Percentiles rank a stretch among this genome's conserved stretches.
Evolutionary conservation across 2,113 vertebrate species (phyloP).

Genomic region (Clarias gariepinus): DNA sequence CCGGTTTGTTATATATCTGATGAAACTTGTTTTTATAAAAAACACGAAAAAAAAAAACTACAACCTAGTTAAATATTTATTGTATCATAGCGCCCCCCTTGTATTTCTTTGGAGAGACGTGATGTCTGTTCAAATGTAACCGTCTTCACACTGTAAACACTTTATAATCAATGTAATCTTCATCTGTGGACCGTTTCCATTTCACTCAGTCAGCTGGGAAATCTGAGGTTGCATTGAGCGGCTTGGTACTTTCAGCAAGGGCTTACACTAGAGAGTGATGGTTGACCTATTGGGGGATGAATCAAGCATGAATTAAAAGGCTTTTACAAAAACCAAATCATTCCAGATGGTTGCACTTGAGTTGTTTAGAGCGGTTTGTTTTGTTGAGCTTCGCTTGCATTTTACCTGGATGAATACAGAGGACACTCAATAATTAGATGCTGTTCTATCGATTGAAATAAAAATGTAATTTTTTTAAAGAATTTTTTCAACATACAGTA

Average conservation of each 20-base stretch:
- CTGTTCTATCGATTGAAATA: background rate
- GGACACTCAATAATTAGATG: background rate
- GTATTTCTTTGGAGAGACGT: background rate
- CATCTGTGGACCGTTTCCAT: conserved; percentile 22
- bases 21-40: background rate
- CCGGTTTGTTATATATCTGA: background rate
- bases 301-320: conserved; percentile 46
- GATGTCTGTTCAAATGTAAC: conserved; percentile 18
- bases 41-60: no score
- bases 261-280: conserved; percentile 34
- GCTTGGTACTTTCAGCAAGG: conserved; percentile 36
- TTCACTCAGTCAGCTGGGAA: conserved; percentile 26
- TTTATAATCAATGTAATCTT: conserved; percentile 42
- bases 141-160: conserved; percentile 20
- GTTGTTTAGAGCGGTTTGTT: background rate
- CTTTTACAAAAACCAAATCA: conserved; percentile 23
- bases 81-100: no score
- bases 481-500: background rate
- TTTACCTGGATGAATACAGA: background rate
- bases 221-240: conserved; percentile 43
- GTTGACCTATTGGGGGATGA: conserved; percentile 32
- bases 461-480: background rate
- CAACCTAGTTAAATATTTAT: background rate
- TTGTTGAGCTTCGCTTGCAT: background rate
- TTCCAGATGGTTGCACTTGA: conserved; percentile 20